A percentile compares a stretch with the other conserved stretches of the same genome.
Evolutionary conservation across 2,797 vertebrate species (phyloP).

Genomic region (Arnoldichthys spilopterus): DNA sequence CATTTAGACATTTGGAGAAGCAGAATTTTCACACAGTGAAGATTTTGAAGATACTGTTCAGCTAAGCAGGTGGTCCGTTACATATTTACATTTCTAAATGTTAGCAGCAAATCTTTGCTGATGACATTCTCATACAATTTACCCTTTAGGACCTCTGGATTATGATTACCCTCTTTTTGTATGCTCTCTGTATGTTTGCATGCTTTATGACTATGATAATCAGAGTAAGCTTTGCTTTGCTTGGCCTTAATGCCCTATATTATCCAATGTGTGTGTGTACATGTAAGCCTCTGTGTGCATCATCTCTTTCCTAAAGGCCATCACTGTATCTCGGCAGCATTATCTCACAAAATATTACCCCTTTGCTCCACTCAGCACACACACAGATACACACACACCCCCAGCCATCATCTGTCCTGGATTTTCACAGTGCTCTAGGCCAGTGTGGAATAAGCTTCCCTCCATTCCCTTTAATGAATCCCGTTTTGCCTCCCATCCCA

Average conservation of each 20-base stretch:
- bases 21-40: no score
- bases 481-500: constrained; percentile 18
- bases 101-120: no score
- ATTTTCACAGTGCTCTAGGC: constrained; percentile 30
- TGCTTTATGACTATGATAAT: constrained; percentile 8
- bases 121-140: no score
- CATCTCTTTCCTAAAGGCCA: not conserved
- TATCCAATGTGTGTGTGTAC: not conserved
- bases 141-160: no score
- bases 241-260: not conserved
- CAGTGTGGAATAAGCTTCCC: constrained; percentile 23
- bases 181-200: not conserved
- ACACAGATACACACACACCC: not conserved
- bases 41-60: no score
- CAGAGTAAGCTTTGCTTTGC: not conserved
- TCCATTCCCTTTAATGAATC: constrained; percentile 19
- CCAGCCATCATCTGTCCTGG: constrained; percentile 11
- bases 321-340: not conserved
- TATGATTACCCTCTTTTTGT: not conserved
- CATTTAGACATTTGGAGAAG: no score
- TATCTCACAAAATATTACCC: not conserved
- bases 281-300: not conserved
- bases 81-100: no score
- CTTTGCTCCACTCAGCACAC: not conserved
- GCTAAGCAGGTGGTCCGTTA: no score